Evolutionary conservation across 2,888 invertebrate genomes (phyloP).

Genomic region (Amblyjoppa proteus): DNA sequence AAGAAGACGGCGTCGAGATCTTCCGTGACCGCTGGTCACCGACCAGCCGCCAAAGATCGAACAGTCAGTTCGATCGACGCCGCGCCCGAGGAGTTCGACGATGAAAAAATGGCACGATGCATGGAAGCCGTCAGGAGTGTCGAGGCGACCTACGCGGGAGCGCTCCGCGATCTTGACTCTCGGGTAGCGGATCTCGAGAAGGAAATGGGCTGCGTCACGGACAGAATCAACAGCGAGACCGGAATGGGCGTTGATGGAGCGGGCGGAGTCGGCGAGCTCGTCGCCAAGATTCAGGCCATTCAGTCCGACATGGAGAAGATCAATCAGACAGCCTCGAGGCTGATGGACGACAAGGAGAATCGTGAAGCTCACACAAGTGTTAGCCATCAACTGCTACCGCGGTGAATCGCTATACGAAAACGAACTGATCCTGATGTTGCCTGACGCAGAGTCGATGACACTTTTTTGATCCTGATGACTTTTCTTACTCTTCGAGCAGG

Average conservation of each 20-base stretch:
- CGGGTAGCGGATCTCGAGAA: constrained; percentile 75
- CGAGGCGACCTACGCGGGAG: constrained; percentile 38
- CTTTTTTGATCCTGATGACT: not conserved
- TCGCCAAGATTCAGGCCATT: constrained; percentile 82
- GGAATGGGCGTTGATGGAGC: constrained; percentile 37
- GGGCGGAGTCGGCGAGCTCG: constrained; percentile 80
- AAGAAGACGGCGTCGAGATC: not conserved
- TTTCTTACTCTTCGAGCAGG: constrained; percentile 81
- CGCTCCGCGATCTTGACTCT: constrained; percentile 57
- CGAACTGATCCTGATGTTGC: no score
- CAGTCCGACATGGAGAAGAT: constrained; percentile 84
- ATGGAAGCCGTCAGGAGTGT: constrained; percentile 34
- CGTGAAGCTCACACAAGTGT: constrained; percentile 87
- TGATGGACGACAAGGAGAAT: constrained; percentile 87
- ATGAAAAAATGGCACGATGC: not conserved
- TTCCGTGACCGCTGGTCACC: constrained; percentile 26
- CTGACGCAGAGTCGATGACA: not conserved
- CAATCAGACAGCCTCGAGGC: constrained; percentile 82
- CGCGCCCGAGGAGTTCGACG: not conserved
- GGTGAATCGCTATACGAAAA: not conserved
- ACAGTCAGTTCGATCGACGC: not conserved
- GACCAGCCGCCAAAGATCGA: constrained; percentile 19
- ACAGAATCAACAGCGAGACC: constrained; percentile 48
- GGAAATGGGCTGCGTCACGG: constrained; percentile 78
- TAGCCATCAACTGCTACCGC: constrained; percentile 41